Percentiles rank a stretch among this genome's conserved stretches.
Conservation (phyloP, 2,888 invertebrate genomes). For the Ophion ellenae region DNA sequence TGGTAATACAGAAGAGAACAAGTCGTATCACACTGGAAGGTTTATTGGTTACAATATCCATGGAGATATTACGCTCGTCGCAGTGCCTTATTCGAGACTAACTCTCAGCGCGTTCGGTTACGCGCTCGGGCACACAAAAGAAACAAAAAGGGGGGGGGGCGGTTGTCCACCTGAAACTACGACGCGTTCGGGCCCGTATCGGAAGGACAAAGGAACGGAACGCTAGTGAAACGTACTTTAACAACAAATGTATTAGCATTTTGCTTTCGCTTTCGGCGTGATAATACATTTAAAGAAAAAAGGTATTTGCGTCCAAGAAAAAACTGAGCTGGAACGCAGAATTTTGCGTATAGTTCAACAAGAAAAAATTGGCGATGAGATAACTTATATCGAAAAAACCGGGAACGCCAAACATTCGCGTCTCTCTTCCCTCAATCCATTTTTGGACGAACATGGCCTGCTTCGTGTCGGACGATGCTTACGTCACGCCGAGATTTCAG, state of each 20-base stretch:
- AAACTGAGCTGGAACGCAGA: background rate
- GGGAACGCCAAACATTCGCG: constrained; percentile 18
- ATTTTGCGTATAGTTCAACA: constrained; percentile 29
- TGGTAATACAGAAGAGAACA: background rate
- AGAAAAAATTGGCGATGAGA: constrained; percentile 13
- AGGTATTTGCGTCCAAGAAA: constrained; percentile 21
- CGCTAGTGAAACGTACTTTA: background rate
- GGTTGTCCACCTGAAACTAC: too few relatives aligned
- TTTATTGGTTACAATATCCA: too few relatives aligned
- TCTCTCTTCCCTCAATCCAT: constrained; percentile 38
- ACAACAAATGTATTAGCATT: constrained; percentile 17
- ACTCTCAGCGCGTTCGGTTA: too few relatives aligned
- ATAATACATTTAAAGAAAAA: constrained; percentile 1
- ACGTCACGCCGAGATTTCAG: constrained; percentile 30
- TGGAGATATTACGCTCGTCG: too few relatives aligned
- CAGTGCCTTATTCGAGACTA: too few relatives aligned
- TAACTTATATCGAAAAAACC: constrained; percentile 6
- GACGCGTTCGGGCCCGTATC: background rate
- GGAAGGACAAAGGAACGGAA: background rate
- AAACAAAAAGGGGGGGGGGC: too few relatives aligned
- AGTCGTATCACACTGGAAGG: too few relatives aligned
- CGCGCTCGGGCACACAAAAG: too few relatives aligned
- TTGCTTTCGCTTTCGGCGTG: background rate
- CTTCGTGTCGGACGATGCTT: constrained; percentile 52
- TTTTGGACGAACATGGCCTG: constrained; percentile 33